These are phyloP conservation scores for Drosophila mayri DNA, from an alignment of 1,140 invertebrate species.

Conservation along the genomic window DNA sequence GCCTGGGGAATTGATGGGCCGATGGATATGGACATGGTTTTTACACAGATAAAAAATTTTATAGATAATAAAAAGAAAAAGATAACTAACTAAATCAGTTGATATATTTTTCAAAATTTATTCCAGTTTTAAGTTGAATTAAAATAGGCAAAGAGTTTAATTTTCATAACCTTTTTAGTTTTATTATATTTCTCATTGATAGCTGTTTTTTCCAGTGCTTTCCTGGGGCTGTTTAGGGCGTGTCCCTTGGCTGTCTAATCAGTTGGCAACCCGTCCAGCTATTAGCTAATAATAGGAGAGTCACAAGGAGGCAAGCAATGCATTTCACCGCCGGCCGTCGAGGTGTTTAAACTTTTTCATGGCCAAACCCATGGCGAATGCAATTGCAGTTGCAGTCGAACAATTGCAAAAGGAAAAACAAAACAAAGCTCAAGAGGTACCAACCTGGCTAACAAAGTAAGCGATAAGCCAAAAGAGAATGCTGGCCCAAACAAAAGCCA, in stretches of 20 bases:
- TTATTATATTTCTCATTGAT: neutral
- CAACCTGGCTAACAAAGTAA: slow-evolving; percentile 39
- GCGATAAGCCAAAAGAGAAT: slow-evolving; percentile 45
- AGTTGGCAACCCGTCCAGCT: slow-evolving; percentile 39
- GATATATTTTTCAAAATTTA: too few species aligned
- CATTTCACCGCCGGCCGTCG: slow-evolving; percentile 48
- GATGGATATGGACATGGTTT: slow-evolving; percentile 1
- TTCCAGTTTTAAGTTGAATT: neutral
- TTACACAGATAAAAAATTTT: slow-evolving; percentile 14
- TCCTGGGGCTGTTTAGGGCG: slow-evolving; percentile 12
- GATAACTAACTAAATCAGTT: neutral
- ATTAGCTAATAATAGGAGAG: slow-evolving; percentile 65
- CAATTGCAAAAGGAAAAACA: slow-evolving; percentile 45
- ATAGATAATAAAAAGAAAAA: neutral
- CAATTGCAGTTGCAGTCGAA: slow-evolving; percentile 58
- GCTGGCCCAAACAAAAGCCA: slow-evolving; percentile 57
- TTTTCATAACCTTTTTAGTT: neutral
- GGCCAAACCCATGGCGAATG: slow-evolving; percentile 66
- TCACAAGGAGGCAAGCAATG: neutral
- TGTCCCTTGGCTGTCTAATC: slow-evolving; percentile 41
- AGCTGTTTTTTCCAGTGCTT: neutral
- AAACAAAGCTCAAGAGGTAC: neutral
- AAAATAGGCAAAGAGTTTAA: neutral
- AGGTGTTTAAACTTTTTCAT: slow-evolving; percentile 83
- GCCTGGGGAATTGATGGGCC: slow-evolving; percentile 38